phyloP scores from a whole-genome alignment of 2,113 vertebrate genomes.

The Anolis sagrei region DNA sequence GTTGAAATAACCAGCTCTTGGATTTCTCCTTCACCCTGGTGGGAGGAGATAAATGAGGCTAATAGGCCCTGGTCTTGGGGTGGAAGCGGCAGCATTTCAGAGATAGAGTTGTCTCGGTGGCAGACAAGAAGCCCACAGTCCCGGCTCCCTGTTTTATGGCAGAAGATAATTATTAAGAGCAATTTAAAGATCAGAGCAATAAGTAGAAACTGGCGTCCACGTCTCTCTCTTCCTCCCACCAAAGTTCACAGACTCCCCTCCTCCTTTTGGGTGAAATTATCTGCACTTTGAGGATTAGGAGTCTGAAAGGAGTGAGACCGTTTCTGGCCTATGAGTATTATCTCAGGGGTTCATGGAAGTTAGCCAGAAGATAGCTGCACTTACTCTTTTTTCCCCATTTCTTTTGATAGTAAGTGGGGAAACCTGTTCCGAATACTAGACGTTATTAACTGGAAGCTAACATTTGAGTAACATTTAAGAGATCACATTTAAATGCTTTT shows the following conservation, averaged over 20 bases:
- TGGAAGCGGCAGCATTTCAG: slow-evolving; percentile 44
- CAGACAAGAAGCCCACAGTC: slow-evolving; percentile 45
- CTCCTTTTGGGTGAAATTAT: slow-evolving; percentile 53
- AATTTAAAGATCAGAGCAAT: slow-evolving; percentile 59
- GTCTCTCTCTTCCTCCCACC: not conserved
- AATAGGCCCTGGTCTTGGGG: slow-evolving; percentile 43
- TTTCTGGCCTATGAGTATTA: slow-evolving; percentile 56
- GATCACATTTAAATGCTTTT: slow-evolving; percentile 51
- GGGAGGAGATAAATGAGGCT: slow-evolving; percentile 71
- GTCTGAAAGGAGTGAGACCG: slow-evolving; percentile 17
- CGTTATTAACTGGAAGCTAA: slow-evolving; percentile 52
- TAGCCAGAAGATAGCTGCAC: slow-evolving; percentile 60
- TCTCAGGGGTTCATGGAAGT: slow-evolving; percentile 50
- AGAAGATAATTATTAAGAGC: slow-evolving; percentile 58
- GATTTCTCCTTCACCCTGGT: slow-evolving; percentile 66
- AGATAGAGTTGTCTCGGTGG: slow-evolving; percentile 62
- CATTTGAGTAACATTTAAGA: slow-evolving; percentile 47
- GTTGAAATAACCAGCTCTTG: slow-evolving; percentile 69
- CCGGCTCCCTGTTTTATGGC: slow-evolving; percentile 61
- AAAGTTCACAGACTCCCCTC: slow-evolving; percentile 20
- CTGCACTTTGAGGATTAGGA: slow-evolving; percentile 41
- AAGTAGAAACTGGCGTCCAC: slow-evolving; percentile 54
- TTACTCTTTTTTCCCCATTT: not conserved
- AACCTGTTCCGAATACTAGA: slow-evolving; percentile 48
- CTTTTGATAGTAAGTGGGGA: slow-evolving; percentile 58